Conservation (phyloP, 2,797 vertebrate genomes). For the Crypturellus tataupa region DNA sequence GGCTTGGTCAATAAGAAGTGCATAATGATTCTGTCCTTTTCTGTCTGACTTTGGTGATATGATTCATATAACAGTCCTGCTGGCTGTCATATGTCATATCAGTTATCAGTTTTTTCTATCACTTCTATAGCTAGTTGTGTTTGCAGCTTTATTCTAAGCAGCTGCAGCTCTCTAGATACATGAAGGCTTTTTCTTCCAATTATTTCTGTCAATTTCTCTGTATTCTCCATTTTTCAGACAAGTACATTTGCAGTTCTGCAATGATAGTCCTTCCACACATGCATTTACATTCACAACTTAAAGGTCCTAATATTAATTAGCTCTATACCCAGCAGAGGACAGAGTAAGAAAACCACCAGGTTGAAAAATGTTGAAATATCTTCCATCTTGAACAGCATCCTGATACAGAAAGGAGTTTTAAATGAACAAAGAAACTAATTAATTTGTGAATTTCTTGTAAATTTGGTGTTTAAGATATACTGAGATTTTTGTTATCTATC, state of each 20-base stretch:
- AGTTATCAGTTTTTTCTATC: neutral
- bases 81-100: neutral
- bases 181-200: neutral
- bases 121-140: neutral
- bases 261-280: neutral
- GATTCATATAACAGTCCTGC: neutral
- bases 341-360: neutral
- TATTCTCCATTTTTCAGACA: neutral
- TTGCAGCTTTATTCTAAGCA: neutral
- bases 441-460: neutral
- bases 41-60: neutral
- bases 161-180: neutral
- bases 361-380: neutral
- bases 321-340: neutral
- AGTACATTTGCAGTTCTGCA: neutral
- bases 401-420: neutral
- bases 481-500: neutral
- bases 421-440: neutral
- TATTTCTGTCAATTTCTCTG: neutral
- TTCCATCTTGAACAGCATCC: neutral
- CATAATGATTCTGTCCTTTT: neutral
- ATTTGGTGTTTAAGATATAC: neutral
- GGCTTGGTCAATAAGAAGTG: neutral
- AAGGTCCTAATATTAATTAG: neutral
- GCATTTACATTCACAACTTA: neutral